Percentiles rank a stretch among this genome's conserved stretches.
Conservation (phyloP, 2,888 invertebrate species). For the Junonia oenone region DNA sequence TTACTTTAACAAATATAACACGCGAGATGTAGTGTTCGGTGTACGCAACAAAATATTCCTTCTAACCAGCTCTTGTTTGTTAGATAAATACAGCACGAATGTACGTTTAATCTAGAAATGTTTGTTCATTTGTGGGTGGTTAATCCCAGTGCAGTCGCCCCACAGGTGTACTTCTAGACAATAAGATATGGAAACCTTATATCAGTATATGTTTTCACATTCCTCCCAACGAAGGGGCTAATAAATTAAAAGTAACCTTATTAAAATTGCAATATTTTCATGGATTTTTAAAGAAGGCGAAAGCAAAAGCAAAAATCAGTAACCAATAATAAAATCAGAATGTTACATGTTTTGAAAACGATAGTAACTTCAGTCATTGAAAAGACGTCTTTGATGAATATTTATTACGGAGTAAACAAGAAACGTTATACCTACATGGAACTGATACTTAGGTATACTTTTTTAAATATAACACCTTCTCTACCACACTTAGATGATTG, state of each 20-base stretch:
- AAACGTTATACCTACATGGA: too few species aligned
- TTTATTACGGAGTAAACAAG: too few species aligned
- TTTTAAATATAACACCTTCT: too few species aligned
- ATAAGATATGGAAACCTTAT: conserved; percentile 34
- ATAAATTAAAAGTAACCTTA: not conserved
- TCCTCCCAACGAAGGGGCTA: not conserved
- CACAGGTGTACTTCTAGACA: conserved; percentile 39
- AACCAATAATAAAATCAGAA: too few species aligned
- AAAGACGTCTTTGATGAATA: too few species aligned
- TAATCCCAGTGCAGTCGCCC: conserved; percentile 30
- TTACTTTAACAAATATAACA: conserved; percentile 17
- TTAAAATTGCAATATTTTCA: too few species aligned
- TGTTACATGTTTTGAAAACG: too few species aligned
- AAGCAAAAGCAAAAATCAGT: too few species aligned
- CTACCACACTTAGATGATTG: too few species aligned
- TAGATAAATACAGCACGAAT: conserved; percentile 29
- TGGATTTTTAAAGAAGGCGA: too few species aligned
- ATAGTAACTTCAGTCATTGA: too few species aligned
- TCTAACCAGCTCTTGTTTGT: conserved; percentile 23
- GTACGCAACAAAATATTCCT: conserved; percentile 18
- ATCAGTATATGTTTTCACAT: conserved; percentile 34
- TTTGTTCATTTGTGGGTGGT: conserved; percentile 46
- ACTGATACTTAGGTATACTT: too few species aligned
- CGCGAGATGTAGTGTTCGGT: conserved; percentile 9
- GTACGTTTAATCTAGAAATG: conserved; percentile 29